These are phyloP conservation scores for Isoperla grammatica DNA, from an alignment of 2,888 invertebrate species.

Conservation along the genomic window DNA sequence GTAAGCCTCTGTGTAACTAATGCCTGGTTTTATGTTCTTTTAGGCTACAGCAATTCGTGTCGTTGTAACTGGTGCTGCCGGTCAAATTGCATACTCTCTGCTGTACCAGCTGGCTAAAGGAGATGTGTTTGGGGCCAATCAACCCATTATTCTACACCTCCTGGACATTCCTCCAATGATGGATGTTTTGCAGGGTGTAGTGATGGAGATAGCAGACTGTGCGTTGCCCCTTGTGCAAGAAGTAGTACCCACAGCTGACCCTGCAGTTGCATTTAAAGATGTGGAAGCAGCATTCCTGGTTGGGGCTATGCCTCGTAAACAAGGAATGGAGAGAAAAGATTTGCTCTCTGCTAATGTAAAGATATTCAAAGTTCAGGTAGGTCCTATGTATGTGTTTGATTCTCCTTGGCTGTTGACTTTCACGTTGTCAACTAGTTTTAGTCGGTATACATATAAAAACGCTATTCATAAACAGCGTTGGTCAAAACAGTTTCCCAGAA, in stretches of 20 bases:
- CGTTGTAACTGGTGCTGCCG: slow-evolving; percentile 97
- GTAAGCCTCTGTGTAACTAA: no score
- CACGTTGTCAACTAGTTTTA: no score
- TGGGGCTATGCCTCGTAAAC: slow-evolving; percentile 95
- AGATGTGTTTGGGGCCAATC: slow-evolving; percentile 86
- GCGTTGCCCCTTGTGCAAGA: slow-evolving; percentile 80
- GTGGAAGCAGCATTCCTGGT: slow-evolving; percentile 95
- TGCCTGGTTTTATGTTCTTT: slow-evolving; percentile 49
- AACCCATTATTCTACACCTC: slow-evolving; percentile 81
- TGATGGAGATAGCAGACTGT: slow-evolving; percentile 96
- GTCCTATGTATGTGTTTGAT: slow-evolving; percentile 4
- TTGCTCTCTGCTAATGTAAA: slow-evolving; percentile 94
- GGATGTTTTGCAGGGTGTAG: slow-evolving; percentile 94
- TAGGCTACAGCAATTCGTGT: slow-evolving; percentile 77
- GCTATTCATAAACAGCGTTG: no score
- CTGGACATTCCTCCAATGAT: slow-evolving; percentile 95
- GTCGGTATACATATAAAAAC: no score
- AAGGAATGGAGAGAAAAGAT: slow-evolving; percentile 99
- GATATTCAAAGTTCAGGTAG: slow-evolving; percentile 87
- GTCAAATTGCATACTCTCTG: slow-evolving; percentile 97
- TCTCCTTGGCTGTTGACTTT: no score
- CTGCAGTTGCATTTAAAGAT: slow-evolving; percentile 89
- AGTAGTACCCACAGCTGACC: slow-evolving; percentile 82
- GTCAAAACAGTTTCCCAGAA: no score
- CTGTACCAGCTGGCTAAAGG: slow-evolving; percentile 93